These are phyloP conservation scores for Ploceus nigricollis DNA, from an alignment of 2,113 vertebrate genomes.

Conservation along the genomic window DNA sequence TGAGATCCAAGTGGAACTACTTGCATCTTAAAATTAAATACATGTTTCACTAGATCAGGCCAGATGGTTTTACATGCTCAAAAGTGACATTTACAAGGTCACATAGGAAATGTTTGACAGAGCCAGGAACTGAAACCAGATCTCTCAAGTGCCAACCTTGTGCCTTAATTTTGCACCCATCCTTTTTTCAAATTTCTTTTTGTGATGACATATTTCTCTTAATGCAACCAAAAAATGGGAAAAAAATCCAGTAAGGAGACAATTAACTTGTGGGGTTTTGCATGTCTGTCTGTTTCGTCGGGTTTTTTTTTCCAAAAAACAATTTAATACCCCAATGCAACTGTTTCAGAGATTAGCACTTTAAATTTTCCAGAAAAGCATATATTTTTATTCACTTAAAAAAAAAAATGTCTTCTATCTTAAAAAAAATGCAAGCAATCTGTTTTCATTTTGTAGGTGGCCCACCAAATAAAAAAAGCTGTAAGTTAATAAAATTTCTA, in stretches of 20 bases:
- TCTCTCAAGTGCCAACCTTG: not conserved
- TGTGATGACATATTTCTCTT: not conserved
- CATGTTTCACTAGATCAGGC: constrained; percentile 54
- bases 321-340: not conserved
- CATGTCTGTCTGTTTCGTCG: not conserved
- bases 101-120: constrained; percentile 53
- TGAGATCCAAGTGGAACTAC: constrained; percentile 32
- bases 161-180: constrained; percentile 1
- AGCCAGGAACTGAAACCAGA: constrained; percentile 48
- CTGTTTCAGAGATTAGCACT: not conserved
- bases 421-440: not conserved
- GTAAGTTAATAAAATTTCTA: constrained; percentile 42
- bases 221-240: not conserved
- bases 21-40: constrained; percentile 65
- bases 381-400: not conserved
- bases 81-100: constrained; percentile 65
- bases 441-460: constrained; percentile 44
- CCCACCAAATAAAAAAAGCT: constrained; percentile 35
- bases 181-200: not conserved
- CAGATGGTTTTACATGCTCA: constrained; percentile 59
- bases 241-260: not conserved
- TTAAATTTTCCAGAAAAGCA: not conserved
- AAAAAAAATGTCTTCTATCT: not conserved
- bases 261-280: not conserved
- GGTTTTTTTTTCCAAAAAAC: not conserved